Evolutionary conservation across 2,797 vertebrate genomes (phyloP).

Genomic region (Erethizon dorsatum): DNA sequence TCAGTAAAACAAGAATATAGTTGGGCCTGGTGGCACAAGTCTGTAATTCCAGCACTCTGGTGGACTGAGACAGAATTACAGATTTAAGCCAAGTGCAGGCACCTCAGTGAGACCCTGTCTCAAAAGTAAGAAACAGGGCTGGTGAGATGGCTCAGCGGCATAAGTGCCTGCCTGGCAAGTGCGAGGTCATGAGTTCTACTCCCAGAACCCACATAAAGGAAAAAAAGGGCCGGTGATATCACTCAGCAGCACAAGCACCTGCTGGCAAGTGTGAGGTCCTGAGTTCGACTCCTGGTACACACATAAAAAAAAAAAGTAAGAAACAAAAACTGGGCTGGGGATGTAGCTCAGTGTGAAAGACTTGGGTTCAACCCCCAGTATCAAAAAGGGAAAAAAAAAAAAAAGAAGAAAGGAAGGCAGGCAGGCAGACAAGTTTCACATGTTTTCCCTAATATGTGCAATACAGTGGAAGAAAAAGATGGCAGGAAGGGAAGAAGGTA

Average conservation of each 20-base stretch:
- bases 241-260: background rate
- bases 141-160: background rate
- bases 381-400: background rate
- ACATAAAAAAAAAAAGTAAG: background rate
- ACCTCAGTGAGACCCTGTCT: background rate
- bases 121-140: background rate
- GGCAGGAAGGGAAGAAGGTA: background rate
- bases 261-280: no score
- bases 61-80: background rate
- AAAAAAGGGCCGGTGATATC: background rate
- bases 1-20: background rate
- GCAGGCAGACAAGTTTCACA: background rate
- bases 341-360: background rate
- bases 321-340: background rate
- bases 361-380: background rate
- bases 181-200: no score
- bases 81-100: background rate
- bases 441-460: background rate
- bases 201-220: no score
- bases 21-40: background rate
- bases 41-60: background rate
- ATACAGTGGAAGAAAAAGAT: background rate
- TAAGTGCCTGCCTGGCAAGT: no score
- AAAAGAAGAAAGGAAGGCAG: background rate
- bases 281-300: no score